Conservation (phyloP, 2,113 vertebrate species). For the cat (Felis catus) region DNA sequence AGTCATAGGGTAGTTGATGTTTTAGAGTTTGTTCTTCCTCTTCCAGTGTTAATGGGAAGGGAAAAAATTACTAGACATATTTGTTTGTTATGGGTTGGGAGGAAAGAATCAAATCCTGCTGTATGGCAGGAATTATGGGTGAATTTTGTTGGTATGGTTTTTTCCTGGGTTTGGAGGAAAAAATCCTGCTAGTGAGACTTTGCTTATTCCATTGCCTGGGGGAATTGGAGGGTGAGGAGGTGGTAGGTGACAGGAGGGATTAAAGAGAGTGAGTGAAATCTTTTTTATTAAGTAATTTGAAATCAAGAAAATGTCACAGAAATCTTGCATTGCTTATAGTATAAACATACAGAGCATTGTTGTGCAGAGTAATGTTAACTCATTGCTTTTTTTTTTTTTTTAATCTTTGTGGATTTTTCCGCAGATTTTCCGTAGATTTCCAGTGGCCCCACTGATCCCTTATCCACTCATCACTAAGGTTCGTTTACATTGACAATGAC, state of each 20-base stretch:
- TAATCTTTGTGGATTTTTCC: conserved; percentile 88
- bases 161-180: conserved; percentile 26
- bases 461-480: conserved; percentile 91
- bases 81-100: conserved; percentile 59
- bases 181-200: background rate
- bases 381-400: conserved; percentile 81
- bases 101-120: background rate
- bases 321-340: conserved; percentile 79
- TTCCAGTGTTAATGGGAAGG: conserved; percentile 45
- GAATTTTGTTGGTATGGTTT: conserved; percentile 47
- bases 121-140: background rate
- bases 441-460: conserved; percentile 90
- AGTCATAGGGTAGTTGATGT: background rate
- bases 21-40: conserved; percentile 45
- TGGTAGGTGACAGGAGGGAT: conserved; percentile 55
- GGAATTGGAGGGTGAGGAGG: conserved; percentile 53
- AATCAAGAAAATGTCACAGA: conserved; percentile 79
- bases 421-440: conserved; percentile 91
- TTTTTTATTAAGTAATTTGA: conserved; percentile 71
- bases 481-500: conserved; percentile 85
- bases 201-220: conserved; percentile 67
- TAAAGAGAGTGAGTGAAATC: conserved; percentile 77
- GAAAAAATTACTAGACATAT: conserved; percentile 54
- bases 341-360: conserved; percentile 80
- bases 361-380: conserved; percentile 83